Conservation (phyloP, 2,113 vertebrate species). For the Chloropsis hardwickii region DNA sequence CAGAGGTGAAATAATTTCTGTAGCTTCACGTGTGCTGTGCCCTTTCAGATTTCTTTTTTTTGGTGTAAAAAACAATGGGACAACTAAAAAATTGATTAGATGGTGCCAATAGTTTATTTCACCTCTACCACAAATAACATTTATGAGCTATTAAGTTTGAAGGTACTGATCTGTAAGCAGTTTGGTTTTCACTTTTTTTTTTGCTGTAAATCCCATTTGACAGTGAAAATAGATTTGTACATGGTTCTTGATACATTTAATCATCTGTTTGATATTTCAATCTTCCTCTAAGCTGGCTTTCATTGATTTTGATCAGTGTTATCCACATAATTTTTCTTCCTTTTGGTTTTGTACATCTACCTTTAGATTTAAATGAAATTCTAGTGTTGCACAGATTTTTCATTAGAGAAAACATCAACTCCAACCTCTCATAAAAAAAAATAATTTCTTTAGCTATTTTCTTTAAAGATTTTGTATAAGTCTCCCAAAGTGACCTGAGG, state of each 20-base stretch:
- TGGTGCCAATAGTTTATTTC: not conserved
- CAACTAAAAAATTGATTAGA: not conserved
- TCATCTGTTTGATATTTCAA: not conserved
- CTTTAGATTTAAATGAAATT: not conserved
- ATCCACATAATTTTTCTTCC: not conserved
- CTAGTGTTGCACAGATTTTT: not conserved
- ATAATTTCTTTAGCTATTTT: not conserved
- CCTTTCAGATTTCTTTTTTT: not conserved
- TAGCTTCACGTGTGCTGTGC: not conserved
- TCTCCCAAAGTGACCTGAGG: not conserved
- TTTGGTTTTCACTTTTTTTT: not conserved
- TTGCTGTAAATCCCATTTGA: not conserved
- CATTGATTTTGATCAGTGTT: not conserved
- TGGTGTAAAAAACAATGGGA: not conserved
- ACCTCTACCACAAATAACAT: not conserved
- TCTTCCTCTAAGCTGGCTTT: not conserved
- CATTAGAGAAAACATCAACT: not conserved
- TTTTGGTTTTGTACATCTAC: not conserved
- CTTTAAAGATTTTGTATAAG: not conserved
- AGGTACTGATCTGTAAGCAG: not conserved
- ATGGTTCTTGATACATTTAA: not conserved
- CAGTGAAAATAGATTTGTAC: not conserved
- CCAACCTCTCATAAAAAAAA: not conserved
- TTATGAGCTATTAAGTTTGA: not conserved
- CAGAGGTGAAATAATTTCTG: not conserved